phyloP scores from a whole-genome alignment of 2,888 invertebrate genomes.

The Rhodophaea formosa region DNA sequence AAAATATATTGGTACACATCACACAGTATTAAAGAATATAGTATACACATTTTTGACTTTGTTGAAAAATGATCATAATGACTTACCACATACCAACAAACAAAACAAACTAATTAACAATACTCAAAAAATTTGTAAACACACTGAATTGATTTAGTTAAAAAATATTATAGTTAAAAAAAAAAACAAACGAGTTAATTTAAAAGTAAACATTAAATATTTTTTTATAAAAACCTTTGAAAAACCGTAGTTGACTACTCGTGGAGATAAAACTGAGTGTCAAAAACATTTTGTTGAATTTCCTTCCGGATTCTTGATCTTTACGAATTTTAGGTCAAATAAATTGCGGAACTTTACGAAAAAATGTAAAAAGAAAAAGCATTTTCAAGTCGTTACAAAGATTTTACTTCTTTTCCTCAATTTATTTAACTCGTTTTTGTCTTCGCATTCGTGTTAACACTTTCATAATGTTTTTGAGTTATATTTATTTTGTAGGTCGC shows the following conservation, averaged over 20 bases:
- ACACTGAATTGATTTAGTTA: no score
- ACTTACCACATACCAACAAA: no score
- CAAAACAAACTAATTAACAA: no score
- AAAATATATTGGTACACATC: no score
- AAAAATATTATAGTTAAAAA: no score
- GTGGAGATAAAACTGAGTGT: background rate
- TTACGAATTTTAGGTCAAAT: background rate
- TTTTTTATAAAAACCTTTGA: no score
- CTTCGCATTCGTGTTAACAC: background rate
- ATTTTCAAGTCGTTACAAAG: constrained; percentile 4
- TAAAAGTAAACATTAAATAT: no score
- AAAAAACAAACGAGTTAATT: no score
- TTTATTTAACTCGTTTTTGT: background rate
- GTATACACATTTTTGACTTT: no score
- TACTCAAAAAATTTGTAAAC: no score
- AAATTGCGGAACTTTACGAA: background rate
- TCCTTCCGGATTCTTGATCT: background rate
- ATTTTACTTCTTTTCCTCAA: constrained; percentile 1
- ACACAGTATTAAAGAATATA: no score
- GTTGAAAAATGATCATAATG: no score
- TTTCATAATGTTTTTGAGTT: background rate
- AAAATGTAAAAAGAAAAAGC: background rate
- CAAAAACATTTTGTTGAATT: background rate
- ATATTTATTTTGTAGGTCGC: background rate
- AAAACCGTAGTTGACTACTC: background rate